phyloP scores from a whole-genome alignment of 2,113 vertebrate species.

The Melanerpes aurifrons region DNA sequence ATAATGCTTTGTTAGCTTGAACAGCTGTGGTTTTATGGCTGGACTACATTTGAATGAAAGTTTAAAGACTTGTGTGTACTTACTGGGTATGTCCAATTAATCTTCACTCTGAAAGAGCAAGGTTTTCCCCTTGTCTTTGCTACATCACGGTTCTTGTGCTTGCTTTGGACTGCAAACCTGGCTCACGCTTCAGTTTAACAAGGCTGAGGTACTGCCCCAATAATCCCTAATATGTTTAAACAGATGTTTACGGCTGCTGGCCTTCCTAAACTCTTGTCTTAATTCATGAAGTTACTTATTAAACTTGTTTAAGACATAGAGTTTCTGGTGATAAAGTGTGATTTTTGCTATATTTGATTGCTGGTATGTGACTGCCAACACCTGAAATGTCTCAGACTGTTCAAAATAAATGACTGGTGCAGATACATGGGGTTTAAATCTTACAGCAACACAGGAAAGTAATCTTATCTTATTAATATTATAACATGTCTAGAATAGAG shows the following conservation, averaged over 20 bases:
- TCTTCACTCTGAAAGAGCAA: conserved; percentile 3
- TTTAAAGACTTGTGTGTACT: conserved; percentile 34
- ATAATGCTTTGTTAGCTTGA: conserved; percentile 59
- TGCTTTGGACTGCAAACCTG: conserved; percentile 60
- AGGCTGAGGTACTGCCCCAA: conserved; percentile 41
- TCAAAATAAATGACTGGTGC: background rate
- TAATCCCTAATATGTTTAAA: conserved; percentile 64
- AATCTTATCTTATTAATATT: background rate
- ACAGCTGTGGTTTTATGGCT: conserved; percentile 61
- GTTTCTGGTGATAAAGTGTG: conserved; percentile 5
- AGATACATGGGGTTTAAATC: background rate
- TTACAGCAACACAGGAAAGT: background rate
- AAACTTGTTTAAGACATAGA: conserved; percentile 20
- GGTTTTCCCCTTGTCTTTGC: background rate
- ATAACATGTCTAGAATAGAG: background rate
- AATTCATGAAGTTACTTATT: conserved; percentile 38
- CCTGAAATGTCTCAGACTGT: background rate
- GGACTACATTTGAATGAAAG: conserved; percentile 33
- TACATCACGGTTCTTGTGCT: conserved; percentile 35
- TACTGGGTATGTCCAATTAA: conserved; percentile 51
- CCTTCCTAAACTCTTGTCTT: conserved; percentile 24
- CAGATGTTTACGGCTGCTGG: conserved; percentile 62
- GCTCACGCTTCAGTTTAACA: conserved; percentile 56
- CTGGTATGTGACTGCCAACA: conserved; percentile 3
- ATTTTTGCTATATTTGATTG: conserved; percentile 13